Conservation (phyloP, 37 sponge, comb jelly and placozoan genomes). For the Cliona cf. orientalis region DNA sequence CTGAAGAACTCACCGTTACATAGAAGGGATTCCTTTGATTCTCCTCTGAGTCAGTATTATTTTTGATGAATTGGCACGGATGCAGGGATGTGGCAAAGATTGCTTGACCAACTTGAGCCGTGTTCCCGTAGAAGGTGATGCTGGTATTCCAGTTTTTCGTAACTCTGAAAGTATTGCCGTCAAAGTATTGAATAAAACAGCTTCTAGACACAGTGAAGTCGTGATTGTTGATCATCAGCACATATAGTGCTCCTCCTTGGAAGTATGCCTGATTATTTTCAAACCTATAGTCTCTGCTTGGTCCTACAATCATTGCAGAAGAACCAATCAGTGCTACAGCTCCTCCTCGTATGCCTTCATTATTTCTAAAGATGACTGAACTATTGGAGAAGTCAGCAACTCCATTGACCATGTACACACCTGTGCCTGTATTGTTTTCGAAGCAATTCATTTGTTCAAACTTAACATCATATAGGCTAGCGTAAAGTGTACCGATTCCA, state of each 20-base stretch:
- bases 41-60: background rate
- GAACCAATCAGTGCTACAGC: slow-evolving; percentile 24
- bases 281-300: background rate
- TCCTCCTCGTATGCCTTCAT: slow-evolving; percentile 39
- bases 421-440: slow-evolving; percentile 24
- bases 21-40: background rate
- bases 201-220: slow-evolving; percentile 39
- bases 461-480: slow-evolving; percentile 24
- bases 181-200: slow-evolving; percentile 42
- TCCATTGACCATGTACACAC: slow-evolving; percentile 15
- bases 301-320: slow-evolving; percentile 4
- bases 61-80: background rate
- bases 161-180: background rate
- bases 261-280: slow-evolving; percentile 14
- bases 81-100: slow-evolving; percentile 2
- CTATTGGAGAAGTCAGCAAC: slow-evolving; percentile 22
- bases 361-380: slow-evolving; percentile 9
- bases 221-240: background rate
- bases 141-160: slow-evolving; percentile 4
- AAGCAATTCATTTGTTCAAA: slow-evolving; percentile 12
- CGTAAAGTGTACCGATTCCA: slow-evolving; percentile 7
- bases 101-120: slow-evolving; percentile 16
- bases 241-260: slow-evolving; percentile 45
- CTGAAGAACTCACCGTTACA: background rate
- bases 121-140: slow-evolving; percentile 24